These are phyloP conservation scores for Acrocephalus arundinaceus DNA, from an alignment of 2,113 vertebrate species.

Conservation along the genomic window DNA sequence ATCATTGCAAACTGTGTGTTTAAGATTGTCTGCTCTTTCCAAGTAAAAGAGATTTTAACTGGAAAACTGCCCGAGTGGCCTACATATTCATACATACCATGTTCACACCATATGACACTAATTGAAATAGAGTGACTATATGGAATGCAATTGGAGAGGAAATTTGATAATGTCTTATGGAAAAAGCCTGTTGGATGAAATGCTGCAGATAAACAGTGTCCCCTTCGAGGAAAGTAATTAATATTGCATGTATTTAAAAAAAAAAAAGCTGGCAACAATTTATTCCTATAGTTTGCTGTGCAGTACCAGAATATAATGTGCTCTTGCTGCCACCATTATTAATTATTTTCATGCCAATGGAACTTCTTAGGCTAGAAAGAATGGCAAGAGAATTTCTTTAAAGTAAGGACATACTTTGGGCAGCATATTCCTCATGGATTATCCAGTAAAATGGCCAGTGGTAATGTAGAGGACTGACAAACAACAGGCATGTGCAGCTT, in stretches of 20 bases:
- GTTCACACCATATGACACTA: constrained; percentile 63
- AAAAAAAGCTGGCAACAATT: neutral
- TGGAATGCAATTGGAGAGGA: constrained; percentile 46
- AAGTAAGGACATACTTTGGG: neutral
- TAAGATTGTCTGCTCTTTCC: constrained; percentile 44
- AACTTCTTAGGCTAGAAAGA: neutral
- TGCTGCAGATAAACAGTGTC: constrained; percentile 46
- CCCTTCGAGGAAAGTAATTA: constrained; percentile 37
- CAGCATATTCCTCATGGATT: neutral
- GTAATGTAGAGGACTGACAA: neutral
- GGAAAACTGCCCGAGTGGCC: constrained; percentile 64
- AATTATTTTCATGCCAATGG: neutral
- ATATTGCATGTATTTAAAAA: neutral
- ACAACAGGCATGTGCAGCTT: neutral
- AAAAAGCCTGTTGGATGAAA: constrained; percentile 65
- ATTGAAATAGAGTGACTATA: constrained; percentile 58
- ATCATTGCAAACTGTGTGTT: constrained; percentile 30
- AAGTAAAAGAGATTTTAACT: constrained; percentile 46
- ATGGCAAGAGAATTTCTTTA: neutral
- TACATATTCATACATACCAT: constrained; percentile 58
- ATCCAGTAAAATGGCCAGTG: neutral
- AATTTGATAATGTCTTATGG: constrained; percentile 54
- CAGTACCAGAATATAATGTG: neutral
- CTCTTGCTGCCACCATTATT: neutral
- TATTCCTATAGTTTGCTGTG: neutral